These are phyloP conservation scores for Australoheros scitulus DNA, from an alignment of 2,113 vertebrate species.

Conservation along the genomic window DNA sequence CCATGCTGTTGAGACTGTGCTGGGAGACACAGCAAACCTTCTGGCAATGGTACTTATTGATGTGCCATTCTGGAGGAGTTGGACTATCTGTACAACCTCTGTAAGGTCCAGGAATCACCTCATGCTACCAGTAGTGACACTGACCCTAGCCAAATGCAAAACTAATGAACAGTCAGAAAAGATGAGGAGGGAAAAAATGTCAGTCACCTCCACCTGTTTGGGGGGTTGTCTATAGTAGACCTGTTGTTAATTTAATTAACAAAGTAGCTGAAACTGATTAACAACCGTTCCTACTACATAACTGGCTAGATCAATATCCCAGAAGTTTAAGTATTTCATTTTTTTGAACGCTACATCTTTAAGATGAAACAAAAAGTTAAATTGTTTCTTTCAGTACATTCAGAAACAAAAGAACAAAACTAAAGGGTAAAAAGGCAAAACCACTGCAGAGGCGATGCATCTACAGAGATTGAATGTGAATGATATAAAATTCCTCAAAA, in stretches of 20 bases:
- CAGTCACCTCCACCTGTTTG: background rate
- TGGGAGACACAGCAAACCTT: background rate
- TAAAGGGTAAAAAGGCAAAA: background rate
- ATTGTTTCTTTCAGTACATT: background rate
- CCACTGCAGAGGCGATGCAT: background rate
- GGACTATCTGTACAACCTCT: background rate
- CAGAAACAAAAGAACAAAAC: background rate
- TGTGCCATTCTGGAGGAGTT: background rate
- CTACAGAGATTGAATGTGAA: background rate
- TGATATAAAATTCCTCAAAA: slow-evolving; percentile 8
- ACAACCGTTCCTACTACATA: no score
- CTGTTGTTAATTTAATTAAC: no score
- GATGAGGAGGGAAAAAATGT: background rate
- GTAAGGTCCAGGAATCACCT: background rate
- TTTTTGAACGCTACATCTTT: background rate
- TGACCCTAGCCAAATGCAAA: background rate
- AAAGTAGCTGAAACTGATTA: no score
- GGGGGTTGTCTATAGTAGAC: no score
- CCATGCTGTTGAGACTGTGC: background rate
- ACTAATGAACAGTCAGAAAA: background rate
- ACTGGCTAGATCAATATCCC: no score
- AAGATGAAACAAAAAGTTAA: background rate
- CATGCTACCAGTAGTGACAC: background rate
- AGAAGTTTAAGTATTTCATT: no score
- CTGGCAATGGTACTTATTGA: background rate